phyloP scores from a whole-genome alignment of 2,888 invertebrate genomes.

The Parnassius apollo region DNA sequence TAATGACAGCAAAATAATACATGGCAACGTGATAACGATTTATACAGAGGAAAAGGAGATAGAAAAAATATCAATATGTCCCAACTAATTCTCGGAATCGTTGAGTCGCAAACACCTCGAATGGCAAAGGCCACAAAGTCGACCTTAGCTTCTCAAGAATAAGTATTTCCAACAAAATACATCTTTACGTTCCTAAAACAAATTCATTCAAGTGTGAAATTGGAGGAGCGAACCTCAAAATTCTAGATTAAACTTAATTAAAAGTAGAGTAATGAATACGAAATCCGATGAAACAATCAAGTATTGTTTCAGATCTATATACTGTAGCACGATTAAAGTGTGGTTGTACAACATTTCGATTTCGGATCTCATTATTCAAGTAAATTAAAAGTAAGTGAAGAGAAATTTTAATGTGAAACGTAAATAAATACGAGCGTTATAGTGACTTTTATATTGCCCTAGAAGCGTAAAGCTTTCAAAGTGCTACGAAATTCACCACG shows the following conservation, averaged over 20 bases:
- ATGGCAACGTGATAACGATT: slow-evolving; percentile 28
- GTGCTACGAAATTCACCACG: slow-evolving; percentile 18
- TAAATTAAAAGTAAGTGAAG: slow-evolving; percentile 21
- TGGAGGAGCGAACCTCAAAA: slow-evolving; percentile 68
- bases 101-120: slow-evolving; percentile 58
- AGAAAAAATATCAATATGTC: slow-evolving; percentile 41
- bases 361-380: slow-evolving; percentile 16
- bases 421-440: slow-evolving; percentile 25
- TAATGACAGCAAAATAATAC: slow-evolving; percentile 18
- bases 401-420: slow-evolving; percentile 7
- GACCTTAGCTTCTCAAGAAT: slow-evolving; percentile 65
- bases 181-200: slow-evolving; percentile 70
- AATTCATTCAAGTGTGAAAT: slow-evolving; percentile 72
- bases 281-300: slow-evolving; percentile 53
- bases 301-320: slow-evolving; percentile 33
- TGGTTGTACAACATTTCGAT: slow-evolving; percentile 15
- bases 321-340: slow-evolving; percentile 19
- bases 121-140: slow-evolving; percentile 58
- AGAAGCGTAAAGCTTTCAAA: slow-evolving; percentile 22
- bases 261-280: slow-evolving; percentile 67
- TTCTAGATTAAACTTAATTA: slow-evolving; percentile 69
- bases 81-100: slow-evolving; percentile 51
- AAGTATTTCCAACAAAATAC: slow-evolving; percentile 70
- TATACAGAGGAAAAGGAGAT: slow-evolving; percentile 29
- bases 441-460: slow-evolving; percentile 20